phyloP scores from a whole-genome alignment of 2,113 vertebrate species.

The Cepphus grylle region DNA sequence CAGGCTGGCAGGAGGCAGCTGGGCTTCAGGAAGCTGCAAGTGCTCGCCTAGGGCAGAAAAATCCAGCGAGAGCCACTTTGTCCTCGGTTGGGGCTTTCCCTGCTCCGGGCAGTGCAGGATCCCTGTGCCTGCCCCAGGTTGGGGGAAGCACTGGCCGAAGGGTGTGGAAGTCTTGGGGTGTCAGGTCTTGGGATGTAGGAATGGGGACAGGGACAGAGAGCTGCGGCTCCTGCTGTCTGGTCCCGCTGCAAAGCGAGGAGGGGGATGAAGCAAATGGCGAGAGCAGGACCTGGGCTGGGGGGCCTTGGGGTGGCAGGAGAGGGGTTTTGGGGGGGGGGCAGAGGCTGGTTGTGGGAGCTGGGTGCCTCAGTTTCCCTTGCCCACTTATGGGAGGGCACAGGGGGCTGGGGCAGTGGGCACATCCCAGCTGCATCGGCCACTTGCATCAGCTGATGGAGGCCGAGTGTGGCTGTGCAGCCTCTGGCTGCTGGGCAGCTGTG shows the following conservation, averaged over 20 bases:
- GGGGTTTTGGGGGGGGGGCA: neutral
- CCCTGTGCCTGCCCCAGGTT: no score
- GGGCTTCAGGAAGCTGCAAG: neutral
- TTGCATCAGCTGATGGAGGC: neutral
- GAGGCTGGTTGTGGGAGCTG: no score
- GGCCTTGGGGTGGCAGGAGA: neutral
- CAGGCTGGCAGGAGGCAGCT: neutral
- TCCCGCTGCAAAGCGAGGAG: neutral
- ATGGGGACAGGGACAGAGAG: neutral
- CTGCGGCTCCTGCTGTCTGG: neutral
- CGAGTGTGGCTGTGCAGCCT: neutral
- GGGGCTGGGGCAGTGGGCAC: neutral
- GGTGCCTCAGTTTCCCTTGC: neutral
- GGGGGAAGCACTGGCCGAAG: neutral
- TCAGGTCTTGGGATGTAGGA: neutral
- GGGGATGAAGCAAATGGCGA: accelerated
- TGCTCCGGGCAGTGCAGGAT: neutral
- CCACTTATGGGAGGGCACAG: accelerated
- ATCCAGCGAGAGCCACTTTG: neutral
- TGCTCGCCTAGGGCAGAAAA: neutral
- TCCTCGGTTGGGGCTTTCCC: neutral
- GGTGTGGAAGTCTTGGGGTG: neutral
- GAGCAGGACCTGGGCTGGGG: neutral
- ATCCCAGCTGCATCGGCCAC: accelerated
- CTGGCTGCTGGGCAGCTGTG: neutral